Evolutionary conservation across 2,888 invertebrate genomes (phyloP).

Genomic region (Tortrix viridana): DNA sequence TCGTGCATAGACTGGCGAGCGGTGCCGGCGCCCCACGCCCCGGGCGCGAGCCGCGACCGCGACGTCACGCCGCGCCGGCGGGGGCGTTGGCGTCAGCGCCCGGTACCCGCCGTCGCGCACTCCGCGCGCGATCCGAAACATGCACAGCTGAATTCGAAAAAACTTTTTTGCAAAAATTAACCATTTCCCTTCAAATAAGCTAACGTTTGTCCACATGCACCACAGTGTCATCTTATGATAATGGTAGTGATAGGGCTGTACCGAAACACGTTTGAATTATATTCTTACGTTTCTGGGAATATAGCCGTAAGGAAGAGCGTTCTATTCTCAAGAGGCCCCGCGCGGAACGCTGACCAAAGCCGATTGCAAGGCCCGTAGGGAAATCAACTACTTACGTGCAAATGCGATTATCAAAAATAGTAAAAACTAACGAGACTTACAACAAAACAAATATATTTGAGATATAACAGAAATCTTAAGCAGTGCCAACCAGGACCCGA

Average conservation of each 20-base stretch:
- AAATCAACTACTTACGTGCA: too few species aligned
- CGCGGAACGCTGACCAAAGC: too few species aligned
- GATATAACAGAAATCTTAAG: not conserved
- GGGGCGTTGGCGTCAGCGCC: constrained; percentile 13
- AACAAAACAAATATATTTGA: not conserved
- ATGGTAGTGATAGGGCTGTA: too few species aligned
- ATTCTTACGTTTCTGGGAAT: too few species aligned
- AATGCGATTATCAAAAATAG: too few species aligned
- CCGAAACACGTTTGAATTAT: too few species aligned
- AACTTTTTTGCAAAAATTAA: constrained; percentile 2
- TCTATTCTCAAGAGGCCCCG: too few species aligned
- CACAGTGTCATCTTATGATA: too few species aligned
- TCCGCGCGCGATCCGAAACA: not conserved
- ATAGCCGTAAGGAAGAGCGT: too few species aligned
- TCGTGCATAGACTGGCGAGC: constrained; percentile 75
- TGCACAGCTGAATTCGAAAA: constrained; percentile 2
- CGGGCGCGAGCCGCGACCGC: constrained; percentile 12
- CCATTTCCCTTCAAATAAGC: too few species aligned
- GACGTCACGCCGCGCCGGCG: constrained; percentile 16
- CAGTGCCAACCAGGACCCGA: constrained; percentile 3
- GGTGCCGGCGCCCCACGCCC: constrained; percentile 45
- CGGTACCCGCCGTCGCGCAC: constrained; percentile 11
- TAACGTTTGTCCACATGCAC: too few species aligned
- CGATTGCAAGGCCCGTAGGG: too few species aligned
- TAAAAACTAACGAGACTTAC: not conserved